A percentile compares a stretch with the other conserved stretches of the same genome.
Conservation (phyloP, 2,113 vertebrate genomes). For the Phaethornis superciliosus region DNA sequence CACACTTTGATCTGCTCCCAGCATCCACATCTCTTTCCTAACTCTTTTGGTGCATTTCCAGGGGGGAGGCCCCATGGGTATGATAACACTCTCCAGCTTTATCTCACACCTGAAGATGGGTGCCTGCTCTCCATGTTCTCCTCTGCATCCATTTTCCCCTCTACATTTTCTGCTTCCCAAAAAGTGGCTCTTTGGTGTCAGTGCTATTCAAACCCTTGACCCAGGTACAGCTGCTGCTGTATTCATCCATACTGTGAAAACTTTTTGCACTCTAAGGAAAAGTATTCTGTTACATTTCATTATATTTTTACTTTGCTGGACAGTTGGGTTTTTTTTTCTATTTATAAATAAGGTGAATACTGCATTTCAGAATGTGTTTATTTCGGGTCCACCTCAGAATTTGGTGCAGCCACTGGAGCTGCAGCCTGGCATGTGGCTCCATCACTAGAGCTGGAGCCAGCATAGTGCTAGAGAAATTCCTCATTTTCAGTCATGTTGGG, state of each 20-base stretch:
- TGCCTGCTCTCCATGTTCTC: not conserved
- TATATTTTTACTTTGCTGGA: not conserved
- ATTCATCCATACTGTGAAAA: not conserved
- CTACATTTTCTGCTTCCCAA: not conserved
- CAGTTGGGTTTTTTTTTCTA: not conserved
- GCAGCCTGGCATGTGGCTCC: not conserved
- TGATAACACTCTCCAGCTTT: not conserved
- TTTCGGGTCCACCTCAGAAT: not conserved
- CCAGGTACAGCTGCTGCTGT: not conserved
- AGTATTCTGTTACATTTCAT: too few relatives aligned
- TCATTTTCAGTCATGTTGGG: not conserved
- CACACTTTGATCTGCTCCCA: accelerated
- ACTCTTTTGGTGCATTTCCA: accelerated
- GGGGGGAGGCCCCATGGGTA: accelerated
- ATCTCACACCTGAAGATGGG: not conserved
- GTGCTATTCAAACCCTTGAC: not conserved
- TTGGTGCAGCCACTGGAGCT: not conserved
- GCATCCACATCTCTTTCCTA: not conserved
- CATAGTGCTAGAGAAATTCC: accelerated
- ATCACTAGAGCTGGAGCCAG: too few relatives aligned
- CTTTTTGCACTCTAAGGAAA: not conserved
- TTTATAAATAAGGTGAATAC: not conserved
- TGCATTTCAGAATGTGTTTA: not conserved
- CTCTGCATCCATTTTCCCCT: not conserved
- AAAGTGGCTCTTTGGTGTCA: not conserved